phyloP scores from a whole-genome alignment of 2,888 invertebrate genomes.

The Electrophaes corylata region DNA sequence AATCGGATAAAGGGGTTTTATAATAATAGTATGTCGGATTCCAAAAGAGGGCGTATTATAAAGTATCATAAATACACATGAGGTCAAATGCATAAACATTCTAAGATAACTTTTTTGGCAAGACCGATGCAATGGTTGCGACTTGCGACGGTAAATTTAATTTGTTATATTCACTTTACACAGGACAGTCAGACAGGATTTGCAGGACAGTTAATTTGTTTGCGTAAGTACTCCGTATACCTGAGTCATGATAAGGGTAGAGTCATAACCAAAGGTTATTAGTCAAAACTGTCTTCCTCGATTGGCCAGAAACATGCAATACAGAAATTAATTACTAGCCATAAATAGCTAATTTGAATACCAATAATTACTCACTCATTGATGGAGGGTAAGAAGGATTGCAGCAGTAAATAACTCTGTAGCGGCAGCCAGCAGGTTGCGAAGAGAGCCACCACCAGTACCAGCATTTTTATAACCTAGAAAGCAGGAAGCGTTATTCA shows the following conservation, averaged over 20 bases:
- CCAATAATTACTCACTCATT: conserved; percentile 84
- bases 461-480: conserved; percentile 95
- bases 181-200: no score
- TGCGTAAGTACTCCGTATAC: neutral
- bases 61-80: no score
- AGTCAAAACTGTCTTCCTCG: neutral
- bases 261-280: neutral
- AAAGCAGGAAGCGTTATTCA: conserved; percentile 14
- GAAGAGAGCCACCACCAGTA: conserved; percentile 92
- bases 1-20: no score
- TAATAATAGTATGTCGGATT: no score
- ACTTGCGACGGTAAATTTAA: no score
- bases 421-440: conserved; percentile 93
- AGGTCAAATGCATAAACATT: no score
- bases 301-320: neutral
- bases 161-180: no score
- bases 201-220: neutral
- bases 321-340: neutral
- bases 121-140: no score
- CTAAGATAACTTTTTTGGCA: no score
- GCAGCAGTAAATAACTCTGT: conserved; percentile 89
- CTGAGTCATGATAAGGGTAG: neutral
- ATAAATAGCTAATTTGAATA: neutral
- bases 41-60: no score
- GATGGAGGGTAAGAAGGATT: conserved; percentile 87